Conservation (phyloP, 2,888 invertebrate genomes). For the Shargacucullia verbasci region DNA sequence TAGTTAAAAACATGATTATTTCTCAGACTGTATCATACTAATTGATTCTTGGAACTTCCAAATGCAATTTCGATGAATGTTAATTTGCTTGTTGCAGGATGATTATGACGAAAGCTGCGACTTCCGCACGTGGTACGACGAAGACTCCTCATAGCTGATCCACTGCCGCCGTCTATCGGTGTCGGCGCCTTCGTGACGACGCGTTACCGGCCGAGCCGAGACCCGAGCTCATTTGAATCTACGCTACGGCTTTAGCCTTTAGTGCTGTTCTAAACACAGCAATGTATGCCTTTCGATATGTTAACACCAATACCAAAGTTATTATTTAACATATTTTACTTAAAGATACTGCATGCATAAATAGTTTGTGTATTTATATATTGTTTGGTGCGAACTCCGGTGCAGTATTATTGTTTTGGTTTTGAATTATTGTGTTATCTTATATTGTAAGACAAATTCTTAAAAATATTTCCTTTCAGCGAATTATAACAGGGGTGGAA, state of each 20-base stretch:
- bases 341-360: slow-evolving; percentile 71
- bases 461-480: slow-evolving; percentile 38
- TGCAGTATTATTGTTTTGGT: slow-evolving; percentile 73
- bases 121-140: slow-evolving; percentile 85
- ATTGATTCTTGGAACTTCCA: not conserved
- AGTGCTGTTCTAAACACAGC: slow-evolving; percentile 55
- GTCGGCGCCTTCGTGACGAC: slow-evolving; percentile 59
- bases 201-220: slow-evolving; percentile 48
- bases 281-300: slow-evolving; percentile 67
- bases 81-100: slow-evolving; percentile 67
- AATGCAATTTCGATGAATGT: not conserved
- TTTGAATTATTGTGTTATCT: slow-evolving; percentile 64
- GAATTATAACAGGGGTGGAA: slow-evolving; percentile 47
- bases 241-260: slow-evolving; percentile 58
- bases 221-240: slow-evolving; percentile 46
- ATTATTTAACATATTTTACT: slow-evolving; percentile 72
- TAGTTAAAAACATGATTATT: too few relatives aligned
- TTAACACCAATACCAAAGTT: slow-evolving; percentile 87
- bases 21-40: too few relatives aligned
- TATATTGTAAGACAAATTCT: slow-evolving; percentile 55
- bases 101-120: slow-evolving; percentile 85
- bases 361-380: slow-evolving; percentile 68
- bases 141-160: slow-evolving; percentile 84
- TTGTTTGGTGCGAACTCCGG: slow-evolving; percentile 66
- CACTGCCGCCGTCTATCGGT: slow-evolving; percentile 55